These are phyloP conservation scores for Molanna angustata DNA, from an alignment of 2,888 invertebrate species.

Conservation along the genomic window DNA sequence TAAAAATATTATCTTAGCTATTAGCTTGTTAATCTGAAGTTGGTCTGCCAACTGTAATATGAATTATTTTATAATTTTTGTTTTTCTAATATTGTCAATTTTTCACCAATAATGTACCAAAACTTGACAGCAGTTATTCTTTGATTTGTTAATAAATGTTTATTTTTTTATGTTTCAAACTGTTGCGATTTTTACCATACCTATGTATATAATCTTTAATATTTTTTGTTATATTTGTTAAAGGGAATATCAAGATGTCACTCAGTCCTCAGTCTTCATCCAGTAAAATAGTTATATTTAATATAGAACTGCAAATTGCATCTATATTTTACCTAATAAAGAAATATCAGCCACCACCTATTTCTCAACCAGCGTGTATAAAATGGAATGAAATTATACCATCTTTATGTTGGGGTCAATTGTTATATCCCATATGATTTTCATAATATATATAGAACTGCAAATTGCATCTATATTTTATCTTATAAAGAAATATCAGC, in stretches of 20 bases:
- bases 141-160: too few relatives aligned
- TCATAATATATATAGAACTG: constrained; percentile 39
- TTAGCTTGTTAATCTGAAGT: too few relatives aligned
- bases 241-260: constrained; percentile 25
- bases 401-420: constrained; percentile 35
- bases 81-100: too few relatives aligned
- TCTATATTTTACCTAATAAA: constrained; percentile 43
- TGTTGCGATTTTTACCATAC: background rate
- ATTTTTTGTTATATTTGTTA: too few relatives aligned
- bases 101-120: too few relatives aligned
- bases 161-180: too few relatives aligned
- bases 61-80: too few relatives aligned
- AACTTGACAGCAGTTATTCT: too few relatives aligned
- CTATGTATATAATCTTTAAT: background rate
- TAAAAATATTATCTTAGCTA: too few relatives aligned
- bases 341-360: constrained; percentile 45
- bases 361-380: constrained; percentile 20
- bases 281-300: constrained; percentile 43
- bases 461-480: constrained; percentile 44
- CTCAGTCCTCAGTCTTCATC: constrained; percentile 4
- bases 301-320: constrained; percentile 43
- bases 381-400: constrained; percentile 33
- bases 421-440: too few relatives aligned
- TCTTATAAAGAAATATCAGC: constrained; percentile 43
- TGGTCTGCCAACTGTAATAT: too few relatives aligned